phyloP scores from a whole-genome alignment of 2,888 invertebrate genomes.

The Drosophila incognita region DNA sequence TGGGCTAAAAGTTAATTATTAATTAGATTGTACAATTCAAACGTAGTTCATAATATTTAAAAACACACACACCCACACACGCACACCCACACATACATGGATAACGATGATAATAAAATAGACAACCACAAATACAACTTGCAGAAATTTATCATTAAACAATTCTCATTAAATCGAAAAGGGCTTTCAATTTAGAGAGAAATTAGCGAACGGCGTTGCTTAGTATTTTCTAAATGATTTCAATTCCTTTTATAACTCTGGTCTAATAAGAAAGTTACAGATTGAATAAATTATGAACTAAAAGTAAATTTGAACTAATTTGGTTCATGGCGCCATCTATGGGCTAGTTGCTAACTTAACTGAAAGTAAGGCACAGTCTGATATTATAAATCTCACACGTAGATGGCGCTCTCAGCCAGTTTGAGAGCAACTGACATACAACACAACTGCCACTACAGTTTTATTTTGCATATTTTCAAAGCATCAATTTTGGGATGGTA shows the following conservation, averaged over 20 bases:
- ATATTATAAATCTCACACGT: not conserved
- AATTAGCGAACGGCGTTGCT: not conserved
- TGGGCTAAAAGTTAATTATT: slow-evolving; percentile 80
- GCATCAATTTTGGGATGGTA: not conserved
- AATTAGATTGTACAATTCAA: slow-evolving; percentile 78
- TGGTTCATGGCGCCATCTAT: slow-evolving; percentile 31
- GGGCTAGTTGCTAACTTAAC: not conserved
- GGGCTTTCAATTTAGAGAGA: not conserved
- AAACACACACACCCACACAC: slow-evolving; percentile 18
- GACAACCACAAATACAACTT: slow-evolving; percentile 22
- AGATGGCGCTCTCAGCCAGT: slow-evolving; percentile 28
- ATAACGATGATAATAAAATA: slow-evolving; percentile 58
- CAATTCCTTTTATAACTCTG: not conserved
- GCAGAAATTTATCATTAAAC: not conserved
- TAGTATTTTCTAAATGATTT: not conserved
- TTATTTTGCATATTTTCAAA: not conserved
- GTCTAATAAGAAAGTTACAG: not conserved
- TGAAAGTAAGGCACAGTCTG: not conserved
- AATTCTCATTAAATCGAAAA: not conserved
- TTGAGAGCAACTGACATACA: not conserved
- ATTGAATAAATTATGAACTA: not conserved
- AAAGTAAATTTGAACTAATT: not conserved
- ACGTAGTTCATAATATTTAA: slow-evolving; percentile 78
- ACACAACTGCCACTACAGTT: not conserved
- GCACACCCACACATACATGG: slow-evolving; percentile 11